phyloP scores from a whole-genome alignment of 2,797 vertebrate genomes.

The Anolis apletophallus region DNA sequence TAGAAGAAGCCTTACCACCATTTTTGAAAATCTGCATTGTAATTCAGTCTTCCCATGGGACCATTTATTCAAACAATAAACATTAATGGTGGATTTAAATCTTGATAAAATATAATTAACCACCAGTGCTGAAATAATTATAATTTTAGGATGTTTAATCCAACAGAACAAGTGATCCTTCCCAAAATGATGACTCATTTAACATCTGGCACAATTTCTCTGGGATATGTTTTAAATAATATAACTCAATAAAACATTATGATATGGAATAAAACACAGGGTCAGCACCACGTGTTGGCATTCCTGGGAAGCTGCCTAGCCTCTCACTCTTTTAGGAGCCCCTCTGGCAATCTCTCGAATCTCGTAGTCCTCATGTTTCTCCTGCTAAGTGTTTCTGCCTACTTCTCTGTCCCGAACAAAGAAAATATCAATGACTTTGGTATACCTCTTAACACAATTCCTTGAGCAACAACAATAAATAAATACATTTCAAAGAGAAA shows the following conservation, averaged over 20 bases:
- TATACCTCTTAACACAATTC: no score
- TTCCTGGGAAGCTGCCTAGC: not conserved
- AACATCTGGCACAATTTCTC: not conserved
- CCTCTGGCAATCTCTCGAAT: not conserved
- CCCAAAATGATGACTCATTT: not conserved
- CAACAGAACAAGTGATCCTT: constrained; percentile 16
- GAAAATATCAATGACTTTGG: no score
- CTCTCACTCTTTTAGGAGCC: not conserved
- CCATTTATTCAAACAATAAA: constrained; percentile 47
- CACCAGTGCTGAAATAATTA: constrained; percentile 31
- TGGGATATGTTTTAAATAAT: not conserved
- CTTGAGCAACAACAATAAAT: no score
- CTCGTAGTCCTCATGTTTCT: not conserved
- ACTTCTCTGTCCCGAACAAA: not conserved
- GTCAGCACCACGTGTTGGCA: not conserved
- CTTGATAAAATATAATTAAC: constrained; percentile 24
- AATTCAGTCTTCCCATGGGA: not conserved
- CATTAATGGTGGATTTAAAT: constrained; percentile 39
- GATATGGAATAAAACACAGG: not conserved
- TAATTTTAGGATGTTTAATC: not conserved
- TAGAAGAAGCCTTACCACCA: no score
- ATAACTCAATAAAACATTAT: no score
- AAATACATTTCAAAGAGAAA: no score
- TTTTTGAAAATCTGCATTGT: no score
- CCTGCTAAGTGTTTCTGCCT: not conserved